Conservation (phyloP, 2,797 vertebrate genomes). For the Ceyx erithaca region DNA sequence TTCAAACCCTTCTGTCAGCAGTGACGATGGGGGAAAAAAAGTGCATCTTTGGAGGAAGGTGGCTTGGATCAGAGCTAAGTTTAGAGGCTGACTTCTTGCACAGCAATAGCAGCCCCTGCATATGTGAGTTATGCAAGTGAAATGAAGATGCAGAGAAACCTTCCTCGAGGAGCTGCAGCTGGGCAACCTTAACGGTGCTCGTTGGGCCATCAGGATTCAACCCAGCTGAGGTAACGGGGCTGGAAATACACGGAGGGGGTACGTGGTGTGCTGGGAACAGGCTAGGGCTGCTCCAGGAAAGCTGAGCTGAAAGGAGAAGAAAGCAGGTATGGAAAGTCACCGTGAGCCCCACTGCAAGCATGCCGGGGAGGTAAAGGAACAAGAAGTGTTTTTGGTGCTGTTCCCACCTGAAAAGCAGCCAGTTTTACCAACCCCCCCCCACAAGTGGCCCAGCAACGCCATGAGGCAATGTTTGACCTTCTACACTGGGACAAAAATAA, state of each 20-base stretch:
- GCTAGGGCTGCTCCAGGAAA: neutral
- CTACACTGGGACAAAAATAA: neutral
- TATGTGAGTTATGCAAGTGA: constrained; percentile 21
- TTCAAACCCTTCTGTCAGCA: neutral
- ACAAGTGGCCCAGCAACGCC: neutral
- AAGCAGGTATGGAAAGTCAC: neutral
- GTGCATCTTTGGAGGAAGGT: neutral
- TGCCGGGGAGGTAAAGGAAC: neutral
- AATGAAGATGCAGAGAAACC: constrained; percentile 6
- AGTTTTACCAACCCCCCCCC: neutral
- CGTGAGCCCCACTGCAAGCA: fast-evolving
- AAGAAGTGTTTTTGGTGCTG: neutral
- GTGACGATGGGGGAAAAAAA: neutral
- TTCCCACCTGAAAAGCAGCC: neutral
- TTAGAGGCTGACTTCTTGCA: constrained; percentile 38
- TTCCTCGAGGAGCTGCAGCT: neutral
- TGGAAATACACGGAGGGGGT: neutral
- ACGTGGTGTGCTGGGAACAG: neutral
- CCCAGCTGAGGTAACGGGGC: neutral
- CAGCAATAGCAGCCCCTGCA: neutral
- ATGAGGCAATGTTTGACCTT: neutral
- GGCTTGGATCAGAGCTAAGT: neutral
- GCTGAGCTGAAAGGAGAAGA: neutral
- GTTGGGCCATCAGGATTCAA: neutral
- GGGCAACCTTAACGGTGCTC: fast-evolving